These are phyloP conservation scores for Cryptocephalus primarius DNA, from an alignment of 2,888 invertebrate genomes.

Conservation along the genomic window DNA sequence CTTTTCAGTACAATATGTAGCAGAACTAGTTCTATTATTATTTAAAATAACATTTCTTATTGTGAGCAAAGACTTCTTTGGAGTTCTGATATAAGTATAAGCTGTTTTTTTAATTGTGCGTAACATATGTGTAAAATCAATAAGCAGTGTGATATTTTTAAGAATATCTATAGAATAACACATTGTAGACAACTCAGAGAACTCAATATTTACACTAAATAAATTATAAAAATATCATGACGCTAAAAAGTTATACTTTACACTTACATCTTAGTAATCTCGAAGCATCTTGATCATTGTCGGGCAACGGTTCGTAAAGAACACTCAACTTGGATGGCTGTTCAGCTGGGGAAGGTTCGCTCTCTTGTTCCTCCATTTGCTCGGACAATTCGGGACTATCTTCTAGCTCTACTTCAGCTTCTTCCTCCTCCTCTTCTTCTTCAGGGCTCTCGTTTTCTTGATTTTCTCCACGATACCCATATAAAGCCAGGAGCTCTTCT, in stretches of 20 bases:
- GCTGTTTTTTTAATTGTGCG: too few relatives aligned
- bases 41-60: too few relatives aligned
- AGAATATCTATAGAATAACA: too few relatives aligned
- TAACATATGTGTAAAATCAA: too few relatives aligned
- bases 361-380: slow-evolving; percentile 29
- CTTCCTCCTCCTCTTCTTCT: slow-evolving; percentile 37
- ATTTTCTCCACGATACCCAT: slow-evolving; percentile 49
- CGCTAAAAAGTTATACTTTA: neutral
- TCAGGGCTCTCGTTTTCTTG: slow-evolving; percentile 33
- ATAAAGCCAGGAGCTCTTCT: slow-evolving; percentile 82
- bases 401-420: slow-evolving; percentile 30
- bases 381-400: slow-evolving; percentile 42
- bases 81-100: too few relatives aligned
- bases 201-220: too few relatives aligned
- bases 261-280: slow-evolving; percentile 42
- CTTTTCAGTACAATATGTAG: too few relatives aligned
- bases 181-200: too few relatives aligned
- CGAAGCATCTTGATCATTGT: slow-evolving; percentile 35
- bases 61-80: too few relatives aligned
- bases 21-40: too few relatives aligned
- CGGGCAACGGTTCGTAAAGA: slow-evolving; percentile 42
- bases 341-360: slow-evolving; percentile 28
- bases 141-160: too few relatives aligned
- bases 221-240: too few relatives aligned
- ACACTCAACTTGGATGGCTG: slow-evolving; percentile 44